These are phyloP conservation scores for Tetropium fuscum DNA, from an alignment of 2,888 invertebrate species.

Conservation along the genomic window DNA sequence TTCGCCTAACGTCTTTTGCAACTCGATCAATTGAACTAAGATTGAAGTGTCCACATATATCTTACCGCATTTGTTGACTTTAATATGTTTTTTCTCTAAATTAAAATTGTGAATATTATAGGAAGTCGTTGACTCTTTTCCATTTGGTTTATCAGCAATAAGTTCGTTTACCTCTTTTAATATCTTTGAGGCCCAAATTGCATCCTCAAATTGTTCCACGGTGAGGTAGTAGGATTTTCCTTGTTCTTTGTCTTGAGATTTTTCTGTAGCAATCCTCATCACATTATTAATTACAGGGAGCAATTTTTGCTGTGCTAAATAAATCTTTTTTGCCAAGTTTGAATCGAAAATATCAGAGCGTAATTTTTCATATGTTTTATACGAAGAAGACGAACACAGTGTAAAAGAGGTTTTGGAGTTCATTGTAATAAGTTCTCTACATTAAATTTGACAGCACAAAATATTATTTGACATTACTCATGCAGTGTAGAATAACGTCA, in stretches of 20 bases:
- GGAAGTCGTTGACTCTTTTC: slow-evolving; percentile 19
- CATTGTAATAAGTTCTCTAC: slow-evolving; percentile 15
- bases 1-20: slow-evolving; percentile 41
- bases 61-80: slow-evolving; percentile 35
- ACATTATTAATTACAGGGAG: slow-evolving; percentile 34
- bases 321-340: slow-evolving; percentile 27
- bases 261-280: slow-evolving; percentile 27
- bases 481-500: background rate
- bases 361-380: slow-evolving; percentile 1
- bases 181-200: slow-evolving; percentile 39
- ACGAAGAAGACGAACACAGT: slow-evolving; percentile 9
- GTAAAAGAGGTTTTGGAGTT: slow-evolving; percentile 23
- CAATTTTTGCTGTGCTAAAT: slow-evolving; percentile 36
- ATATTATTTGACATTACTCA: slow-evolving; percentile 2
- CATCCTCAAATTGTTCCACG: slow-evolving; percentile 41
- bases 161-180: slow-evolving; percentile 36
- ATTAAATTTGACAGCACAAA: slow-evolving; percentile 17
- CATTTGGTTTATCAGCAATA: slow-evolving; percentile 18
- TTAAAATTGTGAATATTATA: slow-evolving; percentile 29
- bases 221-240: slow-evolving; percentile 32
- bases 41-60: slow-evolving; percentile 43
- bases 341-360: background rate
- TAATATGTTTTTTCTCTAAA: slow-evolving; percentile 36
- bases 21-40: slow-evolving; percentile 43
- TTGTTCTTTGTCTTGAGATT: slow-evolving; percentile 9